Conservation (phyloP, 1,140 invertebrate genomes). For the Cataglyphis hispanica region DNA sequence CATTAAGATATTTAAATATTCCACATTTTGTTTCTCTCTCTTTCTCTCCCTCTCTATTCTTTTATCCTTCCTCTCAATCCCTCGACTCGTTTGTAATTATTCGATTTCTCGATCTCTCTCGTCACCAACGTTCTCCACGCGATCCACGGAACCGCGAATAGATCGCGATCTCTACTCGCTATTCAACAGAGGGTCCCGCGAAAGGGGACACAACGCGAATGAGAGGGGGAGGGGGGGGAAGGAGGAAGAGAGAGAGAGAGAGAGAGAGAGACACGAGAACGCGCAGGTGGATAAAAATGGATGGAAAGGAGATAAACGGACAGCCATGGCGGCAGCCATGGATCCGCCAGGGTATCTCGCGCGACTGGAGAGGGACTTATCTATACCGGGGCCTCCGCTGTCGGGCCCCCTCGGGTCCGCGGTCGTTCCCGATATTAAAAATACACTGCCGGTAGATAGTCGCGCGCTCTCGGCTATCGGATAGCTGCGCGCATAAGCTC, state of each 20-base stretch:
- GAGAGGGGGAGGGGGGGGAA: not conserved
- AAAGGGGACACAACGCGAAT: not conserved
- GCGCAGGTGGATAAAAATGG: constrained; percentile 54
- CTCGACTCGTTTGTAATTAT: not conserved
- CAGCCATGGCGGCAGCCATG: constrained; percentile 48
- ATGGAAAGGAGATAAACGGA: constrained; percentile 69
- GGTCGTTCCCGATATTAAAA: constrained; percentile 83
- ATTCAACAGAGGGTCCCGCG: constrained; percentile 25
- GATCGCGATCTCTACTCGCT: constrained; percentile 59
- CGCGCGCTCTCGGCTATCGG: constrained; percentile 72
- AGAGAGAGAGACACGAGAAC: constrained; percentile 25
- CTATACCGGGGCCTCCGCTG: constrained; percentile 55
- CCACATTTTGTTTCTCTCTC: too few species aligned
- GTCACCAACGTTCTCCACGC: constrained; percentile 3
- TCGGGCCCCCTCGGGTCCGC: constrained; percentile 48
- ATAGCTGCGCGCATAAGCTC: constrained; percentile 71
- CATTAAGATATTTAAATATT: too few species aligned
- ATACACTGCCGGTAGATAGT: constrained; percentile 78
- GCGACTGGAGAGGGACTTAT: constrained; percentile 69
- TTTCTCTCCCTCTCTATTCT: not conserved
- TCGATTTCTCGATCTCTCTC: constrained; percentile 36
- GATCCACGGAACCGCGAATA: constrained; percentile 47
- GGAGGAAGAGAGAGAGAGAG: not conserved
- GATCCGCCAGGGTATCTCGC: constrained; percentile 61
- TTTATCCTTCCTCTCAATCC: not conserved